These are phyloP conservation scores for Steinernema hermaphroditum DNA, from an alignment of 2,888 invertebrate genomes.

Conservation along the genomic window DNA sequence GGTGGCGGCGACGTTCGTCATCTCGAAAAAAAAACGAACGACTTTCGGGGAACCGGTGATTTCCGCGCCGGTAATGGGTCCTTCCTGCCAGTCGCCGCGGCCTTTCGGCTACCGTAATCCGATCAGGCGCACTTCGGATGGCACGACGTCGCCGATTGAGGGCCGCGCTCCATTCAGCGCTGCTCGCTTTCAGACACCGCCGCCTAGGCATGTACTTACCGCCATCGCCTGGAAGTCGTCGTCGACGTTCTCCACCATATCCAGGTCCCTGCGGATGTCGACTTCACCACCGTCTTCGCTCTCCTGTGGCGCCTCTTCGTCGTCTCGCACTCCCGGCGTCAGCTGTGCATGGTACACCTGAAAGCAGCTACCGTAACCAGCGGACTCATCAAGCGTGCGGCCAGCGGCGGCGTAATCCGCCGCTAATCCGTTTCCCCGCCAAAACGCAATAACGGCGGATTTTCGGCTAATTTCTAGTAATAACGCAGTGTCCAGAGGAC, in stretches of 20 bases:
- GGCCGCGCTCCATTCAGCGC: slow-evolving; percentile 25
- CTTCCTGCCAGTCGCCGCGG: slow-evolving; percentile 4
- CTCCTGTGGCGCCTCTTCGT: slow-evolving; percentile 28
- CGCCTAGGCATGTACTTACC: neutral
- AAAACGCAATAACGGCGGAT: slow-evolving; percentile 27
- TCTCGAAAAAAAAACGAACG: slow-evolving; percentile 20
- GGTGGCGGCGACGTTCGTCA: no score
- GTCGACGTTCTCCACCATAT: slow-evolving; percentile 51
- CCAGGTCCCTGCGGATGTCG: slow-evolving; percentile 43
- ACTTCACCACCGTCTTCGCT: slow-evolving; percentile 37
- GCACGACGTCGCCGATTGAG: slow-evolving; percentile 21
- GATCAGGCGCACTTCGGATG: neutral
- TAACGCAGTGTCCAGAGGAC: neutral
- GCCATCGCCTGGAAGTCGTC: slow-evolving; percentile 36
- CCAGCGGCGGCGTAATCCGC: slow-evolving; percentile 3
- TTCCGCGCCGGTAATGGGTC: neutral
- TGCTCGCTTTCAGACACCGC: neutral
- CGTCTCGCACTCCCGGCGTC: slow-evolving; percentile 41
- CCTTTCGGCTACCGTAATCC: slow-evolving; percentile 13
- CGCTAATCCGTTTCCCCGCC: slow-evolving; percentile 27
- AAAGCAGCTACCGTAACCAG: slow-evolving; percentile 33
- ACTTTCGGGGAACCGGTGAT: slow-evolving; percentile 3
- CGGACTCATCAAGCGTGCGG: neutral
- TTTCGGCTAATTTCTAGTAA: slow-evolving; percentile 14
- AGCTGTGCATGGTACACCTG: slow-evolving; percentile 56